These are phyloP conservation scores for Brachionus manjavacas DNA, from an alignment of 1,140 invertebrate species.

Conservation along the genomic window DNA sequence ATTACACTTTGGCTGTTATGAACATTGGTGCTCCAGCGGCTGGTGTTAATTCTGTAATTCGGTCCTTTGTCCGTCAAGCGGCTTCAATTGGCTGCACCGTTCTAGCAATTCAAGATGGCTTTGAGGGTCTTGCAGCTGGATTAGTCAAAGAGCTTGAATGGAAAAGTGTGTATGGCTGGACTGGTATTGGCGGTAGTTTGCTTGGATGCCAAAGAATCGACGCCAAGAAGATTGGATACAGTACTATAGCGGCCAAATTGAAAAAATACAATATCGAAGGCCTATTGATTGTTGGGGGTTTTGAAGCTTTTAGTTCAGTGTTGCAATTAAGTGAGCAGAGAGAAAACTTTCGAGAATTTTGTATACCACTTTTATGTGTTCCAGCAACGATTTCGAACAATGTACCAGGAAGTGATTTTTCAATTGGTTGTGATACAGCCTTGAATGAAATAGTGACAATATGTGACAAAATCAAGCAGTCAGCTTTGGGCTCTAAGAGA, in stretches of 20 bases:
- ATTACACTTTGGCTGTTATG: slow-evolving; percentile 86
- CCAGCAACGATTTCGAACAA: slow-evolving; percentile 90
- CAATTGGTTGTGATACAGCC: slow-evolving; percentile 91
- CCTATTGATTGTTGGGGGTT: slow-evolving; percentile 85
- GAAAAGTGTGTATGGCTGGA: slow-evolving; percentile 29
- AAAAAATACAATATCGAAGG: slow-evolving; percentile 85
- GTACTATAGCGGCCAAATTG: slow-evolving; percentile 73
- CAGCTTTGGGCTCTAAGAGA: slow-evolving; percentile 61
- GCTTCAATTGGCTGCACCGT: slow-evolving; percentile 82
- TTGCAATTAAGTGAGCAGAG: slow-evolving; percentile 72
- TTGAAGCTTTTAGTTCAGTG: slow-evolving; percentile 80
- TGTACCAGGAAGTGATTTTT: slow-evolving; percentile 87
- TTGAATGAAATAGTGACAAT: slow-evolving; percentile 82
- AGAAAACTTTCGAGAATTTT: slow-evolving; percentile 68
- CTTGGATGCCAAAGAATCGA: slow-evolving; percentile 40
- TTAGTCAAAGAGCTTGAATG: slow-evolving; percentile 29
- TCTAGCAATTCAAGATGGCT: slow-evolving; percentile 87
- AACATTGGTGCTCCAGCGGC: slow-evolving; percentile 96
- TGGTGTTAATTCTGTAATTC: slow-evolving; percentile 94
- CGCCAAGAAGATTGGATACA: slow-evolving; percentile 57
- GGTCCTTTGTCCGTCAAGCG: slow-evolving; percentile 89
- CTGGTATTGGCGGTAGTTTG: slow-evolving; percentile 11
- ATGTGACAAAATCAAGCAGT: slow-evolving; percentile 77
- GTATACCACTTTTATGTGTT: slow-evolving; percentile 88
- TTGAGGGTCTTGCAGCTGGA: slow-evolving; percentile 84